Evolutionary conservation across 2,888 invertebrate species (phyloP).

Genomic region (Caenorhabditis angaria): DNA sequence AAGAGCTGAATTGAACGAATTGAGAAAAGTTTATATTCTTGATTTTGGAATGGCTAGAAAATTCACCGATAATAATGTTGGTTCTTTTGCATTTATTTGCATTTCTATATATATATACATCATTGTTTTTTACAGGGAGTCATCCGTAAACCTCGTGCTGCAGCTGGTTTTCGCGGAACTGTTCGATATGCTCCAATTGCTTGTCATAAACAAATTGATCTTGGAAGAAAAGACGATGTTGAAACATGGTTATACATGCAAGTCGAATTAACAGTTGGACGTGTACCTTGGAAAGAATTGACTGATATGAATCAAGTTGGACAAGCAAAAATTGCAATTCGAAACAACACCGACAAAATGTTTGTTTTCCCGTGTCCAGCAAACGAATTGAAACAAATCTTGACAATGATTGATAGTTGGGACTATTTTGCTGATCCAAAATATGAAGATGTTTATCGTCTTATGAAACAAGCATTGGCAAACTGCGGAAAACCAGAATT

Average conservation of each 20-base stretch:
- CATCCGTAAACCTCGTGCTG: slow-evolving; percentile 61
- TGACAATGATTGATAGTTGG: slow-evolving; percentile 52
- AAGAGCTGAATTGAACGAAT: slow-evolving; percentile 51
- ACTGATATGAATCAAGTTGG: slow-evolving; percentile 60
- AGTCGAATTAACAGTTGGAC: slow-evolving; percentile 57
- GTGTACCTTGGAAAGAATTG: slow-evolving; percentile 59
- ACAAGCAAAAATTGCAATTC: slow-evolving; percentile 51
- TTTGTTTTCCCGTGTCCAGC: slow-evolving; percentile 49
- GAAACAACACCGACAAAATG: slow-evolving; percentile 49
- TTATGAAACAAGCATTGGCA: slow-evolving; percentile 46
- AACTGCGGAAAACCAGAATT: slow-evolving; percentile 51
- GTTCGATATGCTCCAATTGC: slow-evolving; percentile 68
- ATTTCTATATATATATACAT: slow-evolving; percentile 1
- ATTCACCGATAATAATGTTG: slow-evolving; percentile 53
- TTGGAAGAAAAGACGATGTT: slow-evolving; percentile 61
- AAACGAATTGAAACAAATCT: slow-evolving; percentile 33
- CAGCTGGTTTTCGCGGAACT: slow-evolving; percentile 69
- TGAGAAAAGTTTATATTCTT: slow-evolving; percentile 57
- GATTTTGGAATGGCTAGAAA: slow-evolving; percentile 61
- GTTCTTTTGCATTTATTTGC: not conserved
- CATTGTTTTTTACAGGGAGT: slow-evolving; percentile 44
- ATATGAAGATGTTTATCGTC: slow-evolving; percentile 45
- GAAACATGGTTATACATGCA: slow-evolving; percentile 63
- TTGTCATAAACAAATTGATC: slow-evolving; percentile 62
- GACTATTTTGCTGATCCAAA: slow-evolving; percentile 58